Evolutionary conservation across 2,113 vertebrate genomes (phyloP).

Genomic region (Hypocryptadius cinnamomeus): DNA sequence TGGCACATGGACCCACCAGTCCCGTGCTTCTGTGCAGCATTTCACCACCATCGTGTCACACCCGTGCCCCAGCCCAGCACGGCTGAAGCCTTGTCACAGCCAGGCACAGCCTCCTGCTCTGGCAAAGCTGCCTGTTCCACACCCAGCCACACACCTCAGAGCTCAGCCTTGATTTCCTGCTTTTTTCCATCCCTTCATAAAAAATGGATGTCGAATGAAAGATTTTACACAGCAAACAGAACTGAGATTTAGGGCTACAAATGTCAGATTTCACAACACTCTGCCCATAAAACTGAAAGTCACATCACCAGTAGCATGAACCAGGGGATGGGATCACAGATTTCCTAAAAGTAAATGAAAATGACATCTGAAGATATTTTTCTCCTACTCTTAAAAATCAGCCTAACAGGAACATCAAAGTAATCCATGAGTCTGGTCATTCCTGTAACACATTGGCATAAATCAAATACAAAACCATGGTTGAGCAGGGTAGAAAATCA

Average conservation of each 20-base stretch:
- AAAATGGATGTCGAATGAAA: slow-evolving; percentile 45
- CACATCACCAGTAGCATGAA: neutral
- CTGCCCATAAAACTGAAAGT: slow-evolving; percentile 20
- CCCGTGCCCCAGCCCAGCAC: neutral
- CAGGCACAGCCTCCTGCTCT: neutral
- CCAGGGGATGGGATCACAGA: neutral
- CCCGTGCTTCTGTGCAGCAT: neutral
- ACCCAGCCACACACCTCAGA: neutral
- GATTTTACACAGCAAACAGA: slow-evolving; percentile 61
- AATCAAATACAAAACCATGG: neutral
- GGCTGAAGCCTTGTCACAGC: neutral
- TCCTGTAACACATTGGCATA: neutral
- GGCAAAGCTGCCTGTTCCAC: neutral
- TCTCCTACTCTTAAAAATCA: neutral
- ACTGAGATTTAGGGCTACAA: slow-evolving; percentile 11
- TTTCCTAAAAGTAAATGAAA: neutral
- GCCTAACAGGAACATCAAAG: slow-evolving; percentile 12
- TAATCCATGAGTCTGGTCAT: slow-evolving; percentile 35
- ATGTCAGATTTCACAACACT: slow-evolving; percentile 23
- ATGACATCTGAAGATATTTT: slow-evolving; percentile 2
- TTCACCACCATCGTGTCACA: rapidly evolving
- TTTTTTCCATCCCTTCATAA: slow-evolving; percentile 7
- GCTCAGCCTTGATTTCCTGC: neutral
- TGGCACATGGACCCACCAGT: rapidly evolving
- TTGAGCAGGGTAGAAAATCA: slow-evolving; percentile 1